phyloP scores from a whole-genome alignment of 1,140 invertebrate genomes.

The Pogonus chalceus region DNA sequence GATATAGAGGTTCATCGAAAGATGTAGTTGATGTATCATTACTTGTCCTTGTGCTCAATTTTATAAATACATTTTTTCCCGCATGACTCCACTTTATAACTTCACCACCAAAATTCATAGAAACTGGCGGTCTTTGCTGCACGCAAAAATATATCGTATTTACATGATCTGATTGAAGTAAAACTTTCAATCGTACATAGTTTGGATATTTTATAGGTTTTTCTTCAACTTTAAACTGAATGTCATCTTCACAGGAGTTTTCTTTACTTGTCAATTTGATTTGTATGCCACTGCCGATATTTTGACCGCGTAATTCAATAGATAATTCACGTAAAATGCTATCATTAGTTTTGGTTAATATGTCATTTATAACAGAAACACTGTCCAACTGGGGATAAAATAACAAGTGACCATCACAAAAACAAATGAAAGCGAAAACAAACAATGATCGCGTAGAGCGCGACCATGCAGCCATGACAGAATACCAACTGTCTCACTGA shows the following conservation, averaged over 20 bases:
- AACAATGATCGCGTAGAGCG: neutral
- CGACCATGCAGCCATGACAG: neutral
- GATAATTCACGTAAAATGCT: too few relatives aligned
- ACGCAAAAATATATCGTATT: constrained; percentile 27
- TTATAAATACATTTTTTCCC: neutral
- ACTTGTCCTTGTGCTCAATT: neutral
- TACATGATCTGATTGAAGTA: constrained; percentile 21
- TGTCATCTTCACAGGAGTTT: constrained; percentile 20
- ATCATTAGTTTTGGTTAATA: too few relatives aligned
- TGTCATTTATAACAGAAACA: neutral
- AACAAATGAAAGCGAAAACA: neutral
- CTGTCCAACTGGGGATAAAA: neutral
- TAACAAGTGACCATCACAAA: neutral
- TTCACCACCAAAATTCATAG: too few relatives aligned
- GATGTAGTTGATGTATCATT: too few relatives aligned
- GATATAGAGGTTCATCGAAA: too few relatives aligned
- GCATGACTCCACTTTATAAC: constrained; percentile 9
- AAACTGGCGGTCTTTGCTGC: constrained; percentile 13
- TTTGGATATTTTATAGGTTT: constrained; percentile 22
- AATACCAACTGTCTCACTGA: neutral
- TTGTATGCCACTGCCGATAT: constrained; percentile 23
- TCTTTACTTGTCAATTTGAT: constrained; percentile 25
- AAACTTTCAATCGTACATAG: constrained; percentile 15
- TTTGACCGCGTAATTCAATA: constrained; percentile 26
- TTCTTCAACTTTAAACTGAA: constrained; percentile 18